Base-by-base conservation (phyloP, 2,113 vertebrate species). In the Cygnus atratus region DNA sequence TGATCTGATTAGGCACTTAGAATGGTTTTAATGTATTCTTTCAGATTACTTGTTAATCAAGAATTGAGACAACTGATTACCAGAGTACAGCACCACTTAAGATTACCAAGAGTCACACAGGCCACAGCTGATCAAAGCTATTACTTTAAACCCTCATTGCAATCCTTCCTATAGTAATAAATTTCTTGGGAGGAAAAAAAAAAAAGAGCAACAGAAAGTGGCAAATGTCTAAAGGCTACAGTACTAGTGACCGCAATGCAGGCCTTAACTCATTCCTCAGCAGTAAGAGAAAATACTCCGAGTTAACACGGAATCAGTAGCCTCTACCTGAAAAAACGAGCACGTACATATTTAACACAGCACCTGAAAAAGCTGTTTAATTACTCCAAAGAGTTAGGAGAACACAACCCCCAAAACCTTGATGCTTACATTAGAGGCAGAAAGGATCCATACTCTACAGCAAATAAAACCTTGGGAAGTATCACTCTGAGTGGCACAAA, bases 381-480 rank as follows among this genome's bases (percentile, higher is more conserved):
- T 37, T 26, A 31, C 28, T 55, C 79, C 90, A 59, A 74, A 73
- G 68, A 74, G 54, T 72, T 46, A 73, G 67, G 67, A 93, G 50
- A 94, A 73, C 63, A 61, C 28, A 83, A 83, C 10, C 37, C 55
- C 52, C 73, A 66, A 68, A 67, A 29, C 37, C 46, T 59, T 54
- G 13, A 43, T 26, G 83, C 88, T 89, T 37, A 87, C 29, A 7
- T 61, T 20, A 43, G 52, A 83, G 67, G 31, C 61, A 79, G 67
- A 61, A 90, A 86, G 67, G 39, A 72, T 74, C 85, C 50, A 87
- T 73, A 94, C 55, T 62, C 88, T 43, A 90, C 95, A 75, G 87
- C 78, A 93, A 96, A 91, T 17, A 46, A 8, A 88, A 96, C 68
- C 39, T 81, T 21, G n/a, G 50, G 84, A 92, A 93, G 67, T 46